Evolutionary conservation across 2,888 invertebrate species (phyloP), one percentile per base, ranked within the genome.

Genomic region (Drosophila longiperda): DNA sequence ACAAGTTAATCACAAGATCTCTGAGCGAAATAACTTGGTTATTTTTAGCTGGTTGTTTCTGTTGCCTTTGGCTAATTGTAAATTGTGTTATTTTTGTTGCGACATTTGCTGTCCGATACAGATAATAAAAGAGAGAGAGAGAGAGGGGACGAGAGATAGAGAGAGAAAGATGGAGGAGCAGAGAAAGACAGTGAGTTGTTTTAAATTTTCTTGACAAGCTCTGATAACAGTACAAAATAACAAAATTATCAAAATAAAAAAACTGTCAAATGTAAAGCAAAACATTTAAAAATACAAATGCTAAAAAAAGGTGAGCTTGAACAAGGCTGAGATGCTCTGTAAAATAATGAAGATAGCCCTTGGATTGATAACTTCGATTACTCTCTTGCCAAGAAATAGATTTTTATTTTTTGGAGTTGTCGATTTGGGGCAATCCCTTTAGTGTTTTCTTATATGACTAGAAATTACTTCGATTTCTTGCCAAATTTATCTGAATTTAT

Each of bases 81-180:
- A 75, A 76, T 62, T 66, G 34, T 62, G 49, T 67, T 73, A 48
- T 66, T 66, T 77, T 20, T 20, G 50, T 60, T 71, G 63, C 60
- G 75, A 60, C 68, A 72, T 60, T 71, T 50, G 32, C 33, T 49
- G 17, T 7, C 57, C 29, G 67, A 76, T 58, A 65, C 50, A 60
- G 29, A 42, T 55, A 64, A 66, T 62, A 45, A 23, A 8, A 20
- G 12, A 20, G 12, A 69, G 59, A 54, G 48, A 26, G 55, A 20
- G n/a, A 52, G 3, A n/a, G 4, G 2, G 12, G 6, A 17, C n/a
- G 20, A 20, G 12, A n/a, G 6, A n/a, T 2, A 26, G 26, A 17
- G 4, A 32, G n/a, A 29, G 2, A 50, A 5, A 15, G 40, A 29
- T 29, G 6, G n/a, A 9, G 40, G 40, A 15, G 20, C 3, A 38